Evolutionary conservation across 2,113 vertebrate species (phyloP), one percentile per base, ranked within the genome.

Genomic region (Colossoma macropomum): DNA sequence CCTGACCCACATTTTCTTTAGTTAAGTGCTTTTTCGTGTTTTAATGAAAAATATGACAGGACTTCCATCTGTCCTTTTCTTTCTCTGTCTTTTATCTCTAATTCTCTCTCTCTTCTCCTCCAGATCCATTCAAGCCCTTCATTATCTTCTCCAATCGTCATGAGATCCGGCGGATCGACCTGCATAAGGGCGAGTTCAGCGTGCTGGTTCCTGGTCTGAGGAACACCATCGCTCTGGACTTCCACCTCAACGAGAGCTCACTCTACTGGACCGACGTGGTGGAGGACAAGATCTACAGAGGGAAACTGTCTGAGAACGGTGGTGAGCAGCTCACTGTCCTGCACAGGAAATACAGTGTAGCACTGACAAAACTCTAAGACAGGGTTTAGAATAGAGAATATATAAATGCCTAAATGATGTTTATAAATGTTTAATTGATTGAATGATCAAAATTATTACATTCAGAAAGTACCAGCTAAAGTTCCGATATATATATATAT

Each of bases 101-200:
- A n/a, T 19, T 52, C 4, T 9, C 50, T 45, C 50, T 45, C 28
- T n/a, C 28, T 74, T 34, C 41, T n/a, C 28, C 25, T 82, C 34
- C 88, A 99, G 98, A 98, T 90, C 96, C 96, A 3, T 99, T 99
- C 92, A 97, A 97, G 82, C 98, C 98, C 0, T 99, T 99, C 89
- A 99, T 99, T 88, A 99, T 99, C 86, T 99, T 99, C 94, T 99
- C 98, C 60, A 99, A 99, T 88, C 98, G 98, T 48, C 98, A 99
- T 0, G 98, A 99, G 92, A 99, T 99, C 88, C 95, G 98, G 0
- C 96, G 98, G 81, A 99, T 99, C 0, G 98, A 99, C 89, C 95
- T 99, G 84, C 95, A 98, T 80, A 96, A 96, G 34, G 97, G 97
- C 0, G 98, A 99, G 90, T 99, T 98, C 92, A 99, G 97, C 0